A percentile compares a stretch with the other conserved stretches of the same genome.
These are phyloP conservation scores for Uria aalge DNA, from an alignment of 2,113 vertebrate species.

Conservation along the genomic window DNA sequence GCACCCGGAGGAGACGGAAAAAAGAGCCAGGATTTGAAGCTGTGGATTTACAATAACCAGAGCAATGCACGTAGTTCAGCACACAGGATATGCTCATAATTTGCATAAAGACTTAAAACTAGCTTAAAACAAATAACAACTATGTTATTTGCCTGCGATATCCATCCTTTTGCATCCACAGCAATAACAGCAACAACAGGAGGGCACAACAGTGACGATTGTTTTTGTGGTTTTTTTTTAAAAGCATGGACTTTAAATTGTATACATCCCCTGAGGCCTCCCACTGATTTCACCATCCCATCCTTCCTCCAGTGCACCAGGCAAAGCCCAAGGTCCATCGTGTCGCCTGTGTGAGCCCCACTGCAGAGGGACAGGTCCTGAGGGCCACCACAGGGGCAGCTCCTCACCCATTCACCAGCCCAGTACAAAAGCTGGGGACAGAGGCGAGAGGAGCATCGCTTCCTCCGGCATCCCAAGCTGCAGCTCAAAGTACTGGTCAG, in stretches of 20 bases:
- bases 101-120: not conserved
- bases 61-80: not conserved
- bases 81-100: not conserved
- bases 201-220: not conserved
- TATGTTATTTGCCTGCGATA: not conserved
- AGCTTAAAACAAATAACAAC: not conserved
- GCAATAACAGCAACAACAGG: not conserved
- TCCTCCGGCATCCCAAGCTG: not conserved
- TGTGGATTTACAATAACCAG: not conserved
- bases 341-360: rapidly evolving
- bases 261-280: not conserved
- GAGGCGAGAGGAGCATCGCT: not conserved
- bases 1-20: not conserved
- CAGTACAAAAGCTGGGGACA: not conserved
- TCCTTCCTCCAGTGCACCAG: not conserved
- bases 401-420: not conserved
- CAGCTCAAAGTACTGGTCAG: not conserved
- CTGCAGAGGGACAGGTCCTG: not conserved
- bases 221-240: not conserved
- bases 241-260: not conserved
- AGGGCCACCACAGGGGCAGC: not conserved
- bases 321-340: not conserved
- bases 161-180: not conserved
- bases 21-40: not conserved
- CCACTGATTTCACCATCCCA: not conserved